Evolutionary conservation across 2,797 vertebrate genomes (phyloP), one percentile per base, ranked within the genome.

Genomic region (Pseudochirops corinnae): DNA sequence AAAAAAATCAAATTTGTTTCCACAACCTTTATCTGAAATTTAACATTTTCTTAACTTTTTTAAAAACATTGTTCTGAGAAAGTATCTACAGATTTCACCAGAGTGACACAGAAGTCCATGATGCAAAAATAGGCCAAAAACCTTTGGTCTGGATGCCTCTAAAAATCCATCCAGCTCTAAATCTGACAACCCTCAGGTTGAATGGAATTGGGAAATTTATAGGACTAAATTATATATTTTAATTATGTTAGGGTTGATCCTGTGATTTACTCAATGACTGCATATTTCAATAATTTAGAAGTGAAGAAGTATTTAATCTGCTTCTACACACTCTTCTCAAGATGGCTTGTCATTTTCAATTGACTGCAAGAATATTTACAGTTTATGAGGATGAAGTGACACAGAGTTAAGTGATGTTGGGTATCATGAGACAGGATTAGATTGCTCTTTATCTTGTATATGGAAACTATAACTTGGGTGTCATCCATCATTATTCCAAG

Each of bases 331-430:
- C 50, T 94, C 91, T 91, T 57, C 28, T 58, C 53, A 92, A 93
- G 60, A 10, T 87, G 1, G 14, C 74, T 95, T 97, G 92, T 97
- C 82, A 94, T 31, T 95, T 95, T 93, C 94, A 95, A 56, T 97
- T 94, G 31, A 55, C 55, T 96, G 93, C 93, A 93, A 58, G 93
- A 90, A 94, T 92, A 95, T 57, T 96, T 95, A 95, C 29, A 91
- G 82, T 1, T 95, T 94, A 90, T 58, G 91, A 91, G 91, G 50
- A 92, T 67, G 60, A 93, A 96, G 95, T 95, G 62, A 91, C 55
- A 91, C 56, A 91, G 92, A 62, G 55, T 90, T 90, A 92, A n/a
- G 46, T 91, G 95, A 90, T 33, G 9, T 33, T 31, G 12, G 90
- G 56, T 53, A 91, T 16, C 82, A 29, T 60, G 10, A 33, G 91